These are phyloP conservation scores for Megathymus violae DNA, from an alignment of 1,140 invertebrate species.

Conservation along the genomic window DNA sequence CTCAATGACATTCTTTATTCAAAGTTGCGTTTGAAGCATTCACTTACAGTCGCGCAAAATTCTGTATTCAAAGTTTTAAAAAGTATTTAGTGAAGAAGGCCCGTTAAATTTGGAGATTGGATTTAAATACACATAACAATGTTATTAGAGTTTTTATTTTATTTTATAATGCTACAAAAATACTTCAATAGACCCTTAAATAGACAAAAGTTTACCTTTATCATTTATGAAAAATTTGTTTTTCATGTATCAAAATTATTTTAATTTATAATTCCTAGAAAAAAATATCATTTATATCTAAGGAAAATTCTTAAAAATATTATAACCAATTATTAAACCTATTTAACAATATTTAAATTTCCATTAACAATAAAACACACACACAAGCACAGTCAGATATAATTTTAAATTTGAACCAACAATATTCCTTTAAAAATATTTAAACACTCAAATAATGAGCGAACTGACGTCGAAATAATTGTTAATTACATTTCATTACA, in stretches of 20 bases:
- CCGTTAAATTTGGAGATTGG: not conserved
- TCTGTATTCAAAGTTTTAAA: conserved; percentile 29
- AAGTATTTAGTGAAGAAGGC: conserved; percentile 17
- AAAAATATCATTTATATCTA: too few species aligned
- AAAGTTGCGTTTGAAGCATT: conserved; percentile 31
- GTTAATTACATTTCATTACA: conserved; percentile 36
- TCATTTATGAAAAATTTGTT: too few species aligned
- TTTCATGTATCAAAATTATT: too few species aligned
- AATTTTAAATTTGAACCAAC: not conserved
- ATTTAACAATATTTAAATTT: too few species aligned
- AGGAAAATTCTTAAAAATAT: too few species aligned
- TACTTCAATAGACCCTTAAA: too few species aligned
- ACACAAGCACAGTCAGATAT: too few species aligned
- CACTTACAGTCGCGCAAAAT: conserved; percentile 21
- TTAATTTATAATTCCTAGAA: too few species aligned
- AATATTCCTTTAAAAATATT: not conserved
- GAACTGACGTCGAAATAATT: conserved; percentile 57
- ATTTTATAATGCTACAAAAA: not conserved
- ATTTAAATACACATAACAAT: not conserved
- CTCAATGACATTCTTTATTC: conserved; percentile 34
- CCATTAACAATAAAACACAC: too few species aligned
- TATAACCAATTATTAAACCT: too few species aligned
- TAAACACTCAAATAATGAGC: conserved; percentile 44
- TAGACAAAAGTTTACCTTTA: too few species aligned
- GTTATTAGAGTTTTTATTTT: not conserved